phyloP scores from a whole-genome alignment of 2,113 vertebrate genomes.

The Tachycineta bicolor region DNA sequence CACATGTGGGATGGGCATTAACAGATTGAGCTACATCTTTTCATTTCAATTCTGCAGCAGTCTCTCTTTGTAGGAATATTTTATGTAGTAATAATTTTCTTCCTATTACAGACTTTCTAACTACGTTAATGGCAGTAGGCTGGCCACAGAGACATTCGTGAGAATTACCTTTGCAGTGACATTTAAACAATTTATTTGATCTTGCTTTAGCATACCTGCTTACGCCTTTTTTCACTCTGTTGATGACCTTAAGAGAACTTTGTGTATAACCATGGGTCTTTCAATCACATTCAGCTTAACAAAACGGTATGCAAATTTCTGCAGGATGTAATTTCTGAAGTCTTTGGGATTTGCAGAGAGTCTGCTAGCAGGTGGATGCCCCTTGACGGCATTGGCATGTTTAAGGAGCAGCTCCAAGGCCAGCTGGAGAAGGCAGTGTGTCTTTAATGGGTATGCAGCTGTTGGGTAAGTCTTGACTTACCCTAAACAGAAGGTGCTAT shows the following conservation, averaged over 20 bases:
- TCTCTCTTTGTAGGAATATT: constrained; percentile 72
- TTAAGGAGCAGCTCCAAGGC: background rate
- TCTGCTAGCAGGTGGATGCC: background rate
- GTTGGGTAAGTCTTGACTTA: background rate
- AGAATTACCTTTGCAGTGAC: constrained; percentile 71
- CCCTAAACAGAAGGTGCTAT: background rate
- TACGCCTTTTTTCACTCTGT: constrained; percentile 65
- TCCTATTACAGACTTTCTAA: constrained; percentile 75
- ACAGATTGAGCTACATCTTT: constrained; percentile 73
- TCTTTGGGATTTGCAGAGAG: background rate
- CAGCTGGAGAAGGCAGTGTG: background rate
- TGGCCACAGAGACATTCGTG: constrained; percentile 66
- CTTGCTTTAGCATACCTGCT: constrained; percentile 77
- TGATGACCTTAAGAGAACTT: constrained; percentile 75
- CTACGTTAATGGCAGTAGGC: constrained; percentile 71
- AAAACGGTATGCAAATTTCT: constrained; percentile 45
- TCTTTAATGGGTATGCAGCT: background rate
- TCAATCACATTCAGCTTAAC: constrained; percentile 59
- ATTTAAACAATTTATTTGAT: constrained; percentile 82
- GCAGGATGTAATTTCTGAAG: constrained; percentile 30
- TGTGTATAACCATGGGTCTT: constrained; percentile 61
- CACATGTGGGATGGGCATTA: constrained; percentile 61
- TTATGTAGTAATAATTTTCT: constrained; percentile 72
- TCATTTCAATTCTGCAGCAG: constrained; percentile 73
- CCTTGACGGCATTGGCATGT: background rate